Evolutionary conservation across 1,140 invertebrate species (phyloP).

Genomic region (Homalodisca vitripennis): DNA sequence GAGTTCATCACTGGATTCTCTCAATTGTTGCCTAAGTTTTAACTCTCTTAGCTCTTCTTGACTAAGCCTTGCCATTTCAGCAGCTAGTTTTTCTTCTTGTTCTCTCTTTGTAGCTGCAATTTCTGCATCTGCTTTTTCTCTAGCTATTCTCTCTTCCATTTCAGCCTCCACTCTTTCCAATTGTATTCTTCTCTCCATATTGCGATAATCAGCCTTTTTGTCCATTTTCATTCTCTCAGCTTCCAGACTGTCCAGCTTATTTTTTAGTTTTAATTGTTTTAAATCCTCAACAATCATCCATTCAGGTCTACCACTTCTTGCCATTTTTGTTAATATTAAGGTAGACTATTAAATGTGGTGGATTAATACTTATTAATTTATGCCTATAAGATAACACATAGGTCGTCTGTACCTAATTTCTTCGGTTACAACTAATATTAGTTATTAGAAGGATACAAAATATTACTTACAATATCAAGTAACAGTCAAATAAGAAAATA

Average conservation of each 20-base stretch:
- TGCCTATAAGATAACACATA: too few relatives aligned
- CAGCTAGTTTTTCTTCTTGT: conserved; percentile 14
- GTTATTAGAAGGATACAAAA: too few relatives aligned
- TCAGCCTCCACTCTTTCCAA: conserved; percentile 15
- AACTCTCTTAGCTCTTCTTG: conserved; percentile 3
- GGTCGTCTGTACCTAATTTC: too few relatives aligned
- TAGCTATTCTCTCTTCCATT: background rate
- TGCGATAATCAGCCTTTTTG: background rate
- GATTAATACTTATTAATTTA: too few relatives aligned
- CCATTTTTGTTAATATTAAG: too few relatives aligned
- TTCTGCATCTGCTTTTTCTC: background rate
- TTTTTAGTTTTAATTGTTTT: background rate
- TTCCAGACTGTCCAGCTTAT: conserved; percentile 4
- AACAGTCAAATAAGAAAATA: too few relatives aligned
- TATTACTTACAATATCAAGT: too few relatives aligned
- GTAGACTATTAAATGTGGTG: too few relatives aligned
- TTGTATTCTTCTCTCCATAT: conserved; percentile 7
- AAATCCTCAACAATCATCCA: conserved; percentile 11
- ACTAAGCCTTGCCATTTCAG: background rate
- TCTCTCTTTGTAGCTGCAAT: conserved; percentile 9
- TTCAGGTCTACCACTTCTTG: background rate
- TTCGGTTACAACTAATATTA: too few relatives aligned
- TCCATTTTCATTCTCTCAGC: conserved; percentile 20
- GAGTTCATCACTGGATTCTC: conserved; percentile 49
- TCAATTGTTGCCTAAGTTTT: conserved; percentile 42